Base-by-base conservation (phyloP, 2,888 invertebrate genomes). In the Spilosoma lubricipeda region DNA sequence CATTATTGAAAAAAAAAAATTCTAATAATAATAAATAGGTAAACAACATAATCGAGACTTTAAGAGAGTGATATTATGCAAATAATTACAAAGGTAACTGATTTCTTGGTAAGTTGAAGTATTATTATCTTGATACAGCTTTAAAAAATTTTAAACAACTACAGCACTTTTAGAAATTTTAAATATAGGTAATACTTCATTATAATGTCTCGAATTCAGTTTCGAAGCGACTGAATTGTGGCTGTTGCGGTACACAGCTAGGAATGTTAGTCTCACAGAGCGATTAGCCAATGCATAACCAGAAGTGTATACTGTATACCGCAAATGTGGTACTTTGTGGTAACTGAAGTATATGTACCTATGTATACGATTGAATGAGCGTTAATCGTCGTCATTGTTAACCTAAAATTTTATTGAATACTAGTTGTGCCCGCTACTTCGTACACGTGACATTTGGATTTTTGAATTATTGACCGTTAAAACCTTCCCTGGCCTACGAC, bases 301-400 rank as follows among this genome's bases (percentile, higher is more conserved):
- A 80, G 85, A 81, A 77, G 80, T 85, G 84, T 83, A 82, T 73
- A 84, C 87, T 87, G 74, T 86, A 72, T 71, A 84, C 87, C 85
- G 76, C 88, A 85, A 83, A 78, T 74, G 77, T 82, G 80, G 85
- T 78, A 77, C 79, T 80, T 76, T 87, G 88, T 75, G 87, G 87
- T 82, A 69, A 76, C 70, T 67, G 71, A 64, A 72, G 73, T 79
- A 64, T 64, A 52, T 64, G 75, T 77, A 73, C 78, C 52, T 52
- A 69, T 63, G 76, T 77, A 74, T 76, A 76, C 39, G 30, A 65
- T 59, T 30, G 75, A 77, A 71, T 73, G 79, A 79, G 67, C 77
- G 27, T 48, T 65, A 63, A 63, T 23, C 11, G 15, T 18, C 23
- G 42, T 20, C 5, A 20, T 48, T 20, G 39, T 36, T 11, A 42